Base-by-base conservation (phyloP, 2,888 invertebrate genomes). In the Lithodes maja region DNA sequence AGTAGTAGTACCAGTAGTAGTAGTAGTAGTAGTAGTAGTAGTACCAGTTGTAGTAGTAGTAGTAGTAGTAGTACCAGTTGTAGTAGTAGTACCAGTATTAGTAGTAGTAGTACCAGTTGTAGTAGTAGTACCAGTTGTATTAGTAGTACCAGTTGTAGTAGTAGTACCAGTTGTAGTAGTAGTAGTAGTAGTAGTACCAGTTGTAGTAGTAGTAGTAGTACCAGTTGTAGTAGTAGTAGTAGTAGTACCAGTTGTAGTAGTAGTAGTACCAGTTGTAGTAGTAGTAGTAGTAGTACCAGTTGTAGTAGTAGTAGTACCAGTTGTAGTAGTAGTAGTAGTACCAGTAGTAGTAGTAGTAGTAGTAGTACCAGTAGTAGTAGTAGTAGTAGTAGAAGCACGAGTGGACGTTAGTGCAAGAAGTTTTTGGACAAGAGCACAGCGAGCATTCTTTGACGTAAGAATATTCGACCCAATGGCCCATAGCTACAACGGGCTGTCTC, bases 381-480 rank as follows among this genome's bases (percentile, higher is more conserved):
- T 61, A 61, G 68, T 61, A 61, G 68, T 61, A 61, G 68, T 61
- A n/a, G n/a, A n/a, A n/a, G n/a, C n/a, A n/a, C n/a, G n/a, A n/a
- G n/a, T n/a, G n/a, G n/a, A n/a, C n/a, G n/a, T n/a, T n/a, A n/a
- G n/a, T n/a, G n/a, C n/a, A n/a, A n/a, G n/a, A n/a, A n/a, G n/a
- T n/a, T n/a, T n/a, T n/a, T n/a, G n/a, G n/a, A n/a, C n/a, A n/a
- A n/a, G n/a, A n/a, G n/a, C n/a, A n/a, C n/a, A n/a, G n/a, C n/a
- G n/a, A n/a, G n/a, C n/a, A n/a, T n/a, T n/a, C n/a, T n/a, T n/a
- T n/a, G n/a, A n/a, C n/a, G n/a, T n/a, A n/a, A n/a, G n/a, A n/a
- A n/a, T n/a, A n/a, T n/a, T n/a, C n/a, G n/a, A n/a, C n/a, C n/a
- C n/a, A n/a, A n/a, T n/a, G n/a, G n/a, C n/a, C n/a, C n/a, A n/a